Base-by-base conservation (phyloP, 2,113 vertebrate genomes). In the Anguilla japonica region DNA sequence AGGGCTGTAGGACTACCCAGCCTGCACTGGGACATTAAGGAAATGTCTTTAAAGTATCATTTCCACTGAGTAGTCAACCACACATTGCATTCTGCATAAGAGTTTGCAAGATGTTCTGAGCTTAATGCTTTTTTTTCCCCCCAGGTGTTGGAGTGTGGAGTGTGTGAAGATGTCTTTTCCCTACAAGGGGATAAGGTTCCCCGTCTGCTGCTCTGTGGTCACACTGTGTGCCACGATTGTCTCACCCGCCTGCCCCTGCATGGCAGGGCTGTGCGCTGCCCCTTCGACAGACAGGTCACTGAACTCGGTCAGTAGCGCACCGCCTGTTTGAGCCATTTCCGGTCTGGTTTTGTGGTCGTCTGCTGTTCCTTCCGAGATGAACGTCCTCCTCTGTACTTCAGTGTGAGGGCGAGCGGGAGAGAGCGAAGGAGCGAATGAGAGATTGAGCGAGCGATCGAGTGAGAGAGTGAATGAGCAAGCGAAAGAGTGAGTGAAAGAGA, bases 141-240 rank as follows among this genome's bases (percentile, higher is more conserved):
- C 0, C 87, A 99, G 98, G 98, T 99, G 92, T 94, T 99, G 84
- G 98, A 99, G 91, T 99, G 98, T 87, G 98, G 98, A 2, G 98
- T 99, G 56, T 99, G 98, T 91, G 98, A 99, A 95, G 98, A 99
- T 89, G 98, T 99, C 13, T 99, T 99, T 93, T 98, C 97, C 79
- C 95, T 99, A 63, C 98, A 99, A 93, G 98, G 98, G 43, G 98
- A 99, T 90, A 99, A 99, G 93, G 98, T 99, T 84, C 98, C 98
- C 5, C 97, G 98, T 0, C 95, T 99, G 40, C 93, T 99, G 90
- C 95, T 99, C 41, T 99, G 98, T 83, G 98, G 98, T 41, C 98
- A 99, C 90, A 99, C 98, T 0, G 98, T 99, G 82, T 99, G 98
- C 90, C 98, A 99, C 67, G 98, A 99, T 86, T 99, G 98, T 88